These are phyloP conservation scores for Halictus quadricinctus DNA, from an alignment of 2,888 invertebrate species.

Conservation along the genomic window DNA sequence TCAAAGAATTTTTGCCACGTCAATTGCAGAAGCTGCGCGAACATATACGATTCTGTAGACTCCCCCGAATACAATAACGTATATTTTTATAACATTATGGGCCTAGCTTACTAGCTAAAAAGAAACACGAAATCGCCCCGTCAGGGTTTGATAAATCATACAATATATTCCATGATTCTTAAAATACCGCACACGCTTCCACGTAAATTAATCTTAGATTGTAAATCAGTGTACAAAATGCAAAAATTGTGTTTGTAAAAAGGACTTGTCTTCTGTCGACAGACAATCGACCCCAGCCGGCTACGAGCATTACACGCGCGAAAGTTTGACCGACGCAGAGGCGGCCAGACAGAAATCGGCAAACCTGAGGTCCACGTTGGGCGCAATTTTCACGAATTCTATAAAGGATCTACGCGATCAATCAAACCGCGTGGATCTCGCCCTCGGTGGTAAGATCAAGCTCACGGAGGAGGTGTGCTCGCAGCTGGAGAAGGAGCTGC, in stretches of 20 bases:
- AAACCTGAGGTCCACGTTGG: conserved; percentile 88
- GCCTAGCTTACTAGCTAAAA: not conserved
- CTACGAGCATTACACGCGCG: conserved; percentile 93
- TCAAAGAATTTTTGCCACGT: not conserved
- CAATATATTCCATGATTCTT: not conserved
- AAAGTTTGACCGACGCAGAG: conserved; percentile 90
- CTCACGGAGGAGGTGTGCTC: conserved; percentile 90
- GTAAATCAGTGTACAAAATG: not conserved
- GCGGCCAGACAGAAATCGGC: conserved; percentile 90
- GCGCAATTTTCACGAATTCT: conserved; percentile 89
- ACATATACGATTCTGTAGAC: not conserved
- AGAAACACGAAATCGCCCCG: not conserved
- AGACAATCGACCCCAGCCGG: conserved; percentile 93
- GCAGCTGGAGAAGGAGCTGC: conserved; percentile 88
- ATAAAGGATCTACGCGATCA: conserved; percentile 92
- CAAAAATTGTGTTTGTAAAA: not conserved
- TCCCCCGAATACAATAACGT: not conserved
- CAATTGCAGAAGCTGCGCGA: too few species aligned
- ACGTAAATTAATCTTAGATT: not conserved
- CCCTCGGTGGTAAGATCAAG: conserved; percentile 89
- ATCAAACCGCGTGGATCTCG: conserved; percentile 91
- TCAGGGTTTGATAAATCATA: not conserved
- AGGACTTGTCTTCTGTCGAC: conserved; percentile 50
- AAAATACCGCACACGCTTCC: not conserved
- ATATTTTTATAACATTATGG: not conserved